Evolutionary conservation across 2,113 vertebrate genomes (phyloP), one percentile per base, ranked within the genome.

Genomic region (Gavia stellata): DNA sequence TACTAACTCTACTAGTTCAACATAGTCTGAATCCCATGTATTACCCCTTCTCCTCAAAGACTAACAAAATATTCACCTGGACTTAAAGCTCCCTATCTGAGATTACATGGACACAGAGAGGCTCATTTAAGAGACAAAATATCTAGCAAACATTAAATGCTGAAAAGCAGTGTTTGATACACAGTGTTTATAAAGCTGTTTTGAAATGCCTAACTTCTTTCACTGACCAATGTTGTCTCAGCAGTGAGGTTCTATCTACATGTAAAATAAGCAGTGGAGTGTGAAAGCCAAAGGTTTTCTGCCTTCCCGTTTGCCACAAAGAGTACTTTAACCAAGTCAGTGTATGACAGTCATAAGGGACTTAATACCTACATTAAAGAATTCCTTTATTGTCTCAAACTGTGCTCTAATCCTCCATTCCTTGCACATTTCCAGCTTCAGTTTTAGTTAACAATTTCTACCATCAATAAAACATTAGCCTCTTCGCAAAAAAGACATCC

Each of bases 381-480:
- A 96, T 23, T 90, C 67, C 44, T 88, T 86, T 84, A 68, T 36
- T 58, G 72, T 44, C 61, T 77, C 45, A 70, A 42, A 56, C 45
- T 42, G 28, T 53, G 68, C 47, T 81, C 36, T 58, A 90, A 86
- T 58, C 34, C n/a, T 66, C 65, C 52, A 80, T 58, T 91, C 58
- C 33, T 28, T 36, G 29, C 74, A 85, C 2, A 0, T 88, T 94
- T 92, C 66, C 92, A 85, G 80, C 12, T 92, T 73, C 83, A 55
- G 42, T 67, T 73, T 97, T 93, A 85, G 73, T 94, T 94, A 88
- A 78, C 86, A 85, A 91, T 93, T 89, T 96, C 65, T 87, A 73
- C 40, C 42, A 88, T 71, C 73, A 94, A 94, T 83, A 90, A 93
- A 96, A 80, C 71, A 78, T 93, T 73, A 91, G 44, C 59, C 78